Conservation (phyloP, 2,797 vertebrate species). For the Uromys caudimaculatus region DNA sequence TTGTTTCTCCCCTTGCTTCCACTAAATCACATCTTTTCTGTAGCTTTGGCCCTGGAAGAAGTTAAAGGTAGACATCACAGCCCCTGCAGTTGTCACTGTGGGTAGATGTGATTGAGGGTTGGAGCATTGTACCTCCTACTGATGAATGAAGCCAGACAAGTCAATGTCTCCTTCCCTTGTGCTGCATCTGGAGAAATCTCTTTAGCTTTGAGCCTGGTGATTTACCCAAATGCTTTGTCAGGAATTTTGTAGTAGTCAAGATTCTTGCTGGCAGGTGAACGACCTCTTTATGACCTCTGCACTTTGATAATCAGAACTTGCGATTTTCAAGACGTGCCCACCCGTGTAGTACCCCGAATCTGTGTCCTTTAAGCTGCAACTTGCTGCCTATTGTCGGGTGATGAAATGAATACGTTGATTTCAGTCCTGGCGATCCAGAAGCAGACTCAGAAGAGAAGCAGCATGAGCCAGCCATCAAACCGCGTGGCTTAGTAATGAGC, state of each 20-base stretch:
- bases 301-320: not conserved
- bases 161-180: not conserved
- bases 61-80: not conserved
- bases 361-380: not conserved
- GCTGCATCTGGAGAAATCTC: not conserved
- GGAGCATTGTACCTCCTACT: not conserved
- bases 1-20: not conserved
- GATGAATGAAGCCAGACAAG: not conserved
- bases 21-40: not conserved
- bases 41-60: not conserved
- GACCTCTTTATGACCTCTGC: not conserved
- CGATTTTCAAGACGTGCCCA: not conserved
- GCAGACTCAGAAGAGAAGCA: not conserved
- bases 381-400: not conserved
- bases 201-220: not conserved
- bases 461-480: not conserved
- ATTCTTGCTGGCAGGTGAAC: not conserved
- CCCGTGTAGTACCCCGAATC: not conserved
- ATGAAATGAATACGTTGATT: not conserved
- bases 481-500: not conserved
- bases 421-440: not conserved
- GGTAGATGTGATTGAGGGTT: not conserved
- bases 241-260: not conserved
- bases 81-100: not conserved
- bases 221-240: not conserved